Evolutionary conservation across 2,113 vertebrate genomes (phyloP), one percentile per base, ranked within the genome.

Genomic region (Oryzias melastigma): DNA sequence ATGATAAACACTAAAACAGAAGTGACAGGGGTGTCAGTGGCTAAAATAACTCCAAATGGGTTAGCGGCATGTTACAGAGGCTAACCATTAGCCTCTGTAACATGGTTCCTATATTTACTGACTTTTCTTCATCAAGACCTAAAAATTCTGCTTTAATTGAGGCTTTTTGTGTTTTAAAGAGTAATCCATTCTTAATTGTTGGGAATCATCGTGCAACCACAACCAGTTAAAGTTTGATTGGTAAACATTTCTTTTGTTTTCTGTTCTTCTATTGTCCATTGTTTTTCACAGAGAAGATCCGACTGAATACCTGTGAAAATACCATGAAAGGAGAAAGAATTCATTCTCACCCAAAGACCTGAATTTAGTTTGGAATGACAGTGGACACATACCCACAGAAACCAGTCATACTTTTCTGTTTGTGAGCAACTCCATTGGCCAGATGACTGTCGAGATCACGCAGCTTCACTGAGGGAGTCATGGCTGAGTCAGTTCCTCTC

Each of bases 401-500:
- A 44, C 0, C 22, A 7, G 15, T 57, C 29, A 18, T 52, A 14
- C 22, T 50, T 19, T 46, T 49, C 44, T 75, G 5, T 35, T 48
- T 16, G 3, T 40, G 45, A 17, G 58, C 62, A 52, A 81, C 57
- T 58, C 74, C 73, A 71, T 58, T 20, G 60, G 29, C 45, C 68
- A 54, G 58, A 74, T 57, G 75, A 43, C 2, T 47, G 54, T 63
- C 20, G 41, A 58, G 52, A 55, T 62, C 50, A 42, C 62, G 58
- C 51, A 45, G 15, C 43, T 35, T 50, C 8, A 24, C 24, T 58
- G 56, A 17, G 52, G 60, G 48, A 75, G 51, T 68, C 69, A 65
- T 42, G 62, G 69, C 68, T 4, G 76, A 54, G 54, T 85, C 79
- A 81, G 59, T 58, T 62, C 41, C 69, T 29, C 20, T 1, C 35